Conservation (phyloP, 2,888 invertebrate species). For the Lepas anatifera region DNA sequence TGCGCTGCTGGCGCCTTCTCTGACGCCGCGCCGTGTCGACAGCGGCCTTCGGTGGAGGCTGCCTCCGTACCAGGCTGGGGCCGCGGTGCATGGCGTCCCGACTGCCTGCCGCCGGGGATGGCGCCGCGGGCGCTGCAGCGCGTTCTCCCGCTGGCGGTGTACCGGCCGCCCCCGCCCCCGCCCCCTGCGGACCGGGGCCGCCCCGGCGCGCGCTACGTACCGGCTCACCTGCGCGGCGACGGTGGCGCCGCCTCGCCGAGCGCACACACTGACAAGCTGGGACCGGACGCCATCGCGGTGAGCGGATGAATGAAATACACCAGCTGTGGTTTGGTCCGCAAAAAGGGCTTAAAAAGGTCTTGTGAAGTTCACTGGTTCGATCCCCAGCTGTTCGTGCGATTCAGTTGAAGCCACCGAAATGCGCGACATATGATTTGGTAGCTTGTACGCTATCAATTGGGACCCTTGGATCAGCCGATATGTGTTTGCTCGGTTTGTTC, state of each 20-base stretch:
- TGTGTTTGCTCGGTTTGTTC: no score
- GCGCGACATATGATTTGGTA: not conserved
- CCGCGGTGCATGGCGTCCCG: no score
- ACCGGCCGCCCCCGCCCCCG: not conserved
- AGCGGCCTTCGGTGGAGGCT: no score
- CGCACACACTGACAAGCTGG: not conserved
- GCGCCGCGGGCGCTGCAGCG: not conserved
- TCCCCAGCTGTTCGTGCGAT: no score
- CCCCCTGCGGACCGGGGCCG: not conserved
- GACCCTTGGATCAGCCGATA: no score
- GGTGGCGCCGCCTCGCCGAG: not conserved
- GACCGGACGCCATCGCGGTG: not conserved
- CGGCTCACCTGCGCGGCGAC: not conserved
- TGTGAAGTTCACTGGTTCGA: no score
- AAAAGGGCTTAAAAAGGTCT: no score
- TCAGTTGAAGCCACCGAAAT: no score
- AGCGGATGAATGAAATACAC: no score
- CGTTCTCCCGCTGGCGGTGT: not conserved
- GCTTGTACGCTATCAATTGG: not conserved
- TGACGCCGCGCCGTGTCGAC: no score
- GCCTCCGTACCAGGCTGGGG: no score
- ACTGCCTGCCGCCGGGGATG: not conserved
- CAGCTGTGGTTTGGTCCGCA: not conserved
- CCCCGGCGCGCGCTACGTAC: not conserved
- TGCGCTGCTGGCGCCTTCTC: no score